phyloP scores from a whole-genome alignment of 2,888 invertebrate genomes.

The Hemithea aestivaria region DNA sequence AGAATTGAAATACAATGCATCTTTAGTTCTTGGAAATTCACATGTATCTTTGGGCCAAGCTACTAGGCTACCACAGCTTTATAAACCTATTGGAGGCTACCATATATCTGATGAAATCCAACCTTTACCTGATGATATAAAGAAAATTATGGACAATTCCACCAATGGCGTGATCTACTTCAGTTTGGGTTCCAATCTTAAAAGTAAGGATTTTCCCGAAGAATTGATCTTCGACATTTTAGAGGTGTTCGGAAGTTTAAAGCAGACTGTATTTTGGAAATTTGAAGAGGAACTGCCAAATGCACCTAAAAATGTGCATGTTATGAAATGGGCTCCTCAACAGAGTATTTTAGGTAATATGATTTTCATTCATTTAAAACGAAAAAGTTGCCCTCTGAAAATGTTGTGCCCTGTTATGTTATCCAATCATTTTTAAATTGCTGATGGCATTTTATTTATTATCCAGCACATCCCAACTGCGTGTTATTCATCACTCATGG shows the following conservation, averaged over 20 bases:
- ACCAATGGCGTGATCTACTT: constrained; percentile 59
- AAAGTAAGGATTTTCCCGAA: constrained; percentile 42
- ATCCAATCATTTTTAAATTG: no score
- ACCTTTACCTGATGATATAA: no score
- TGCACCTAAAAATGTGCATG: constrained; percentile 41
- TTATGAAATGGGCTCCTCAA: constrained; percentile 48
- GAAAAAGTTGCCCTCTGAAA: no score
- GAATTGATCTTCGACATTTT: constrained; percentile 36
- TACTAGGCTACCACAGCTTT: background rate
- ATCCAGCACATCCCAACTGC: no score
- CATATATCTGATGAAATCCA: no score
- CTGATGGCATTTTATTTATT: no score
- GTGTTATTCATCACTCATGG: no score
- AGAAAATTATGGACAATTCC: no score
- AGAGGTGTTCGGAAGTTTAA: constrained; percentile 32
- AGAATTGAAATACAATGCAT: no score
- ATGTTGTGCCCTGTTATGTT: no score
- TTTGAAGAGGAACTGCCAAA: constrained; percentile 37
- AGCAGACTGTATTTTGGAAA: constrained; percentile 46
- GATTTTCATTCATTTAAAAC: background rate
- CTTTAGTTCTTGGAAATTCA: no score
- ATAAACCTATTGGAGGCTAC: background rate
- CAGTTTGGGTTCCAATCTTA: no score
- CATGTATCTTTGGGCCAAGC: background rate
- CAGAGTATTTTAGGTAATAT: constrained; percentile 8